These are phyloP conservation scores for Xenentodon cancila DNA, from an alignment of 2,797 vertebrate species.

Conservation along the genomic window DNA sequence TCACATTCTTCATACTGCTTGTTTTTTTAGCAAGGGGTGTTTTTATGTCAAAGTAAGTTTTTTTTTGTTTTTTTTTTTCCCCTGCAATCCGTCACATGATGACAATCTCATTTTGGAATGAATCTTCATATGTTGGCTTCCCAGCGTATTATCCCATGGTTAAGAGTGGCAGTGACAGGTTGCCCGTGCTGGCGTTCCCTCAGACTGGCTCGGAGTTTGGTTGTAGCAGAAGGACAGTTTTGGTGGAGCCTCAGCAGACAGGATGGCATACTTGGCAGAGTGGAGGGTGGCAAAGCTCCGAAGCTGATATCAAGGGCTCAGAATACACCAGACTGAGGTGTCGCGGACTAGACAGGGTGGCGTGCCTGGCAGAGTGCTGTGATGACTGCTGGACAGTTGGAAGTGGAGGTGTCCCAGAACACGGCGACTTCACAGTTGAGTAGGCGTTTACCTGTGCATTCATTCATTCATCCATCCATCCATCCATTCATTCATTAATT, in stretches of 20 bases:
- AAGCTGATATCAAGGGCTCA: conserved; percentile 47
- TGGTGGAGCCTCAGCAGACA: conserved; percentile 71
- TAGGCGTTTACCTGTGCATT: conserved; percentile 3
- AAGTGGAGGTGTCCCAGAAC: conserved; percentile 20
- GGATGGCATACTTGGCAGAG: conserved; percentile 77
- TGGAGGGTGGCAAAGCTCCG: conserved; percentile 40
- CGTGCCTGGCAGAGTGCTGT: conserved; percentile 27
- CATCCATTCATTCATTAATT: no score
- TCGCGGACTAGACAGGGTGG: conserved; percentile 63
- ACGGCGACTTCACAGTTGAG: neutral
- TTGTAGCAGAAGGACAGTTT: conserved; percentile 74
- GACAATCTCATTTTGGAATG: conserved; percentile 43
- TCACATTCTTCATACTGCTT: neutral
- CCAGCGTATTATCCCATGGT: conserved; percentile 58
- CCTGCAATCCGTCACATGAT: conserved; percentile 21
- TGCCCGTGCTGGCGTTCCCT: conserved; percentile 60
- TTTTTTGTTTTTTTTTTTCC: no score
- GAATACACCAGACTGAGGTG: conserved; percentile 68
- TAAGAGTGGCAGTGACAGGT: conserved; percentile 64
- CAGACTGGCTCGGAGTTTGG: conserved; percentile 62
- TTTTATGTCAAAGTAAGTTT: neutral
- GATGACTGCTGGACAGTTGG: conserved; percentile 38
- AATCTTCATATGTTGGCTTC: conserved; percentile 41
- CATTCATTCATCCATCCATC: no score
- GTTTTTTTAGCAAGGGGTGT: neutral